A percentile compares a stretch with the other conserved stretches of the same genome.
phyloP scores from a whole-genome alignment of 2,113 vertebrate species.

The Motacilla alba region DNA sequence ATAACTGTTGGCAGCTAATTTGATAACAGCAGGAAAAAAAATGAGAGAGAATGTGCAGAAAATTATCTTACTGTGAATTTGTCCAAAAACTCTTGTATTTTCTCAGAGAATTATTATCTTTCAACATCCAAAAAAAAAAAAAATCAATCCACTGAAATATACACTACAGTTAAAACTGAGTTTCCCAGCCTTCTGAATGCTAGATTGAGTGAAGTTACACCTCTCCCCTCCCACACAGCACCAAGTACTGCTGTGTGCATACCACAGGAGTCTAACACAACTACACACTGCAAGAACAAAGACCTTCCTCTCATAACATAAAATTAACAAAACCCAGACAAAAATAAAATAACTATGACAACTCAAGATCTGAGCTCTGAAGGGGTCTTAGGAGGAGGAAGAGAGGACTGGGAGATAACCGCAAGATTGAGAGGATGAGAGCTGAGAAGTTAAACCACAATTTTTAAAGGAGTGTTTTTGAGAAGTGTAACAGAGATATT shows the following conservation, averaged over 20 bases:
- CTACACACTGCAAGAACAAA: neutral
- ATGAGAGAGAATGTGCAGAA: neutral
- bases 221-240: neutral
- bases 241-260: neutral
- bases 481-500: neutral
- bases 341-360: neutral
- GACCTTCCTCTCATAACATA: neutral
- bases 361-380: neutral
- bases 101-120: neutral
- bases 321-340: neutral
- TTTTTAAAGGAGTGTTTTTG: neutral
- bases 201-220: neutral
- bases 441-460: neutral
- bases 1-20: neutral
- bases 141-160: neutral
- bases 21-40: neutral
- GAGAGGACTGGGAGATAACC: neutral
- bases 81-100: neutral
- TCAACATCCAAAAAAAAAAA: neutral
- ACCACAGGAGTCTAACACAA: neutral
- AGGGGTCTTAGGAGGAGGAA: neutral
- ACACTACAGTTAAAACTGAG: neutral
- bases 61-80: neutral
- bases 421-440: neutral
- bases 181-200: neutral